A percentile compares a stretch with the other conserved stretches of the same genome.
These are phyloP conservation scores for Drosophila aff. DNA, from an alignment of 1,140 invertebrate genomes.

Conservation along the genomic window DNA sequence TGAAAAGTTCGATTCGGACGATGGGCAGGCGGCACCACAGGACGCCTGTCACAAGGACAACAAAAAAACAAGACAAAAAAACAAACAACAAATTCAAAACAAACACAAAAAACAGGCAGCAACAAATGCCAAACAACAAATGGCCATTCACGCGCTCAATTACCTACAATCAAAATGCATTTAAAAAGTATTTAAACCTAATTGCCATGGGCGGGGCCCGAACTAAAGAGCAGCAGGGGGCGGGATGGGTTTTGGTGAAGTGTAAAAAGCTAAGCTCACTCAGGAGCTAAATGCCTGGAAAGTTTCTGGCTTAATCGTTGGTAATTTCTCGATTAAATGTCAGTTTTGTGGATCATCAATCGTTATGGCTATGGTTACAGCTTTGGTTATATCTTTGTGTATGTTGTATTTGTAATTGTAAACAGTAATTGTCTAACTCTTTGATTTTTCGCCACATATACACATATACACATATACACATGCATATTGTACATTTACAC, in stretches of 20 bases:
- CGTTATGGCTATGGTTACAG: constrained; percentile 7
- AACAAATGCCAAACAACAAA: constrained; percentile 52
- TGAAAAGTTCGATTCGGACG: constrained; percentile 36
- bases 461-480: constrained; percentile 20
- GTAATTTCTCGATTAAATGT: constrained; percentile 15
- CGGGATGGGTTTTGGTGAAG: neutral
- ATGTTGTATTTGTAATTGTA: constrained; percentile 2
- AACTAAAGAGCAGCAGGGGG: neutral
- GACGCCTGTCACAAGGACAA: constrained; percentile 8
- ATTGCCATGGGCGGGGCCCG: constrained; percentile 38
- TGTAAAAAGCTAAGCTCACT: constrained; percentile 11
- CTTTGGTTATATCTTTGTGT: neutral
- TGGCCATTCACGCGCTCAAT: constrained; percentile 64
- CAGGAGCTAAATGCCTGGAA: constrained; percentile 1
- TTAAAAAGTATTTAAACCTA: constrained; percentile 79
- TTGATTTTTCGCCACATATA: constrained; percentile 23
- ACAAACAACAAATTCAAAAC: constrained; percentile 1
- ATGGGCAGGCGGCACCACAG: neutral
- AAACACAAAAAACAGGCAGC: constrained; percentile 10
- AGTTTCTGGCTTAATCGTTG: constrained; percentile 30
- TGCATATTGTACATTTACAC: constrained; percentile 33
- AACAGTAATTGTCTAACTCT: constrained; percentile 5
- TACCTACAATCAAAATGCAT: constrained; percentile 78
- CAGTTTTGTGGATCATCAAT: constrained; percentile 13
- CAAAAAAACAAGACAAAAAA: constrained; percentile 7